Conservation (phyloP, 2,888 invertebrate genomes). For the Chymomyza amoena region DNA sequence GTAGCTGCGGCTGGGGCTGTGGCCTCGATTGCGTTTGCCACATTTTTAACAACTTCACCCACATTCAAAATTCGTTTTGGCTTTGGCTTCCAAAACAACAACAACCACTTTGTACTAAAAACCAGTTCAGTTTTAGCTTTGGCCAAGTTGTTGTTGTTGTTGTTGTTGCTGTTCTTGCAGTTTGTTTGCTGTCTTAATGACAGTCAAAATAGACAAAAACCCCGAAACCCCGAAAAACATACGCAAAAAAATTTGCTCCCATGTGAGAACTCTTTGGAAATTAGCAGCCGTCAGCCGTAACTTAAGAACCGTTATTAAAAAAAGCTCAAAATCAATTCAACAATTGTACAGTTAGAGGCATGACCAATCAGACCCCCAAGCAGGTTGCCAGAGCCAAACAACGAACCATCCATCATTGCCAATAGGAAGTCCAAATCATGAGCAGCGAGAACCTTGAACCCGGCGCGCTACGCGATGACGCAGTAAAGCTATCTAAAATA, state of each 20-base stretch:
- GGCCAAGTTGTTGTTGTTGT: neutral
- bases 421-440: conserved; percentile 53
- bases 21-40: conserved; percentile 66
- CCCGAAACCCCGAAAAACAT: neutral
- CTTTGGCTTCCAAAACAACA: conserved; percentile 42
- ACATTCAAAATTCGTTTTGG: conserved; percentile 70
- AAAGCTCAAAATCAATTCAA: neutral
- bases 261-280: too few species aligned
- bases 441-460: conserved; percentile 67
- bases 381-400: neutral
- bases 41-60: conserved; percentile 68
- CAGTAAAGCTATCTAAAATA: neutral
- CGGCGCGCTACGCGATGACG: conserved; percentile 9
- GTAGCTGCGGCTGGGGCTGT: conserved; percentile 5
- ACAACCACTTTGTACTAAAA: conserved; percentile 9
- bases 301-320: neutral
- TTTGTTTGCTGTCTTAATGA: neutral
- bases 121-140: conserved; percentile 27
- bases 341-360: neutral
- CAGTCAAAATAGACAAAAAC: neutral
- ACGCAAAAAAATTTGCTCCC: neutral
- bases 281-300: too few species aligned
- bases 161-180: neutral
- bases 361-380: neutral
- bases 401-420: conserved; percentile 63